These are phyloP conservation scores for Pandion haliaetus DNA, from an alignment of 2,113 vertebrate species.

Conservation along the genomic window DNA sequence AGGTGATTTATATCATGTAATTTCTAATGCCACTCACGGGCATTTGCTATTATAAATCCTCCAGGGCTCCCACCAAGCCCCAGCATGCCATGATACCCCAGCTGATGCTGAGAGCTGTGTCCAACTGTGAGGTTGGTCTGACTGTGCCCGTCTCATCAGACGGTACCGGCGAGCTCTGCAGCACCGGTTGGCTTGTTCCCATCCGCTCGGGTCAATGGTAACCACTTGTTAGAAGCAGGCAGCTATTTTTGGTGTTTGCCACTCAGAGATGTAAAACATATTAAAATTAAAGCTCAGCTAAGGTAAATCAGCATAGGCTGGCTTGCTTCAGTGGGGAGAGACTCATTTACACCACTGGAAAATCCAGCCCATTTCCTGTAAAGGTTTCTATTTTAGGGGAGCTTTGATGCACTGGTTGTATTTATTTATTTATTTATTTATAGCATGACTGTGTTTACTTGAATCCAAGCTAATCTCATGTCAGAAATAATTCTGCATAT, in stretches of 20 bases:
- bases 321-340: background rate
- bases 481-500: background rate
- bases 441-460: background rate
- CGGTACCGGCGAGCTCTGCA: background rate
- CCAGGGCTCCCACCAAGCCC: background rate
- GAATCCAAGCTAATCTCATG: background rate
- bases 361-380: background rate
- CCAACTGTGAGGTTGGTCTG: background rate
- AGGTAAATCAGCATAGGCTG: background rate
- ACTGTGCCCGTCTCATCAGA: background rate
- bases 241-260: background rate
- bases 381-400: background rate
- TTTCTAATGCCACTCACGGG: background rate
- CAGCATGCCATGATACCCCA: rapidly evolving
- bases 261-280: background rate
- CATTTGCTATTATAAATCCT: background rate
- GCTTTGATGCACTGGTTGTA: background rate
- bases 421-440: background rate
- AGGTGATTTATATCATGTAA: background rate
- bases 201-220: background rate
- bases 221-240: background rate
- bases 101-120: background rate
- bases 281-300: background rate
- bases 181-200: background rate
- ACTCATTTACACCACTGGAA: background rate